Conservation (phyloP, 2,888 invertebrate species). For the Acleris emargana region DNA sequence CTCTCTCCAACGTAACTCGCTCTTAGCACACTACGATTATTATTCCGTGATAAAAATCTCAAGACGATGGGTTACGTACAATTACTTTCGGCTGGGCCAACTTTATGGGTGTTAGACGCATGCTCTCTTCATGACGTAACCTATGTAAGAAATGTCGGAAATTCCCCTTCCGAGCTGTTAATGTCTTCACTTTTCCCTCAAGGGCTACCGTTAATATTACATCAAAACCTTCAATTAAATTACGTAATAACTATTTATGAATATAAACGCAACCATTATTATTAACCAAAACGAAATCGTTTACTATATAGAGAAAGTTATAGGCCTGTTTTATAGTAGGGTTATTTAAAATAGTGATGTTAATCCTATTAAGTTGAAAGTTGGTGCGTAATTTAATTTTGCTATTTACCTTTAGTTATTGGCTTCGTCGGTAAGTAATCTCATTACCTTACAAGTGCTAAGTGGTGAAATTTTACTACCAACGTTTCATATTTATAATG, state of each 20-base stretch:
- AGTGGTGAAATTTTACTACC: constrained; percentile 4
- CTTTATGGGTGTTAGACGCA: constrained; percentile 55
- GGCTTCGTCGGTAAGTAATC: constrained; percentile 47
- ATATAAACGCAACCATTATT: constrained; percentile 8
- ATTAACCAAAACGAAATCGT: constrained; percentile 18
- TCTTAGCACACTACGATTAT: constrained; percentile 48
- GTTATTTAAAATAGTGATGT: constrained; percentile 2
- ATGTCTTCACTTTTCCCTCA: constrained; percentile 21
- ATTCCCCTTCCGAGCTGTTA: constrained; percentile 18
- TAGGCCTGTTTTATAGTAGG: constrained; percentile 7
- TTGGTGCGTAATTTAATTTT: constrained; percentile 46
- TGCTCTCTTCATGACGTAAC: constrained; percentile 48
- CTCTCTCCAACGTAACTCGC: constrained; percentile 26
- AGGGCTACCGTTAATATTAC: constrained; percentile 23
- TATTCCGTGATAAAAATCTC: constrained; percentile 60
- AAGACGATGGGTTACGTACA: constrained; percentile 43
- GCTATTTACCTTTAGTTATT: constrained; percentile 42
- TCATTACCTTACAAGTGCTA: constrained; percentile 49
- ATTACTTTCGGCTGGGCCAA: constrained; percentile 50
- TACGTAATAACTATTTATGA: constrained; percentile 23
- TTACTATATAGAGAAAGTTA: constrained; percentile 22
- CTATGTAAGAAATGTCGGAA: constrained; percentile 16
- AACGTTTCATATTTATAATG: not conserved
- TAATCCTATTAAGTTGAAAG: constrained; percentile 3
- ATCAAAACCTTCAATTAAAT: constrained; percentile 23